phyloP scores from a whole-genome alignment of 2,888 invertebrate genomes.

The Parasteatoda lunata region DNA sequence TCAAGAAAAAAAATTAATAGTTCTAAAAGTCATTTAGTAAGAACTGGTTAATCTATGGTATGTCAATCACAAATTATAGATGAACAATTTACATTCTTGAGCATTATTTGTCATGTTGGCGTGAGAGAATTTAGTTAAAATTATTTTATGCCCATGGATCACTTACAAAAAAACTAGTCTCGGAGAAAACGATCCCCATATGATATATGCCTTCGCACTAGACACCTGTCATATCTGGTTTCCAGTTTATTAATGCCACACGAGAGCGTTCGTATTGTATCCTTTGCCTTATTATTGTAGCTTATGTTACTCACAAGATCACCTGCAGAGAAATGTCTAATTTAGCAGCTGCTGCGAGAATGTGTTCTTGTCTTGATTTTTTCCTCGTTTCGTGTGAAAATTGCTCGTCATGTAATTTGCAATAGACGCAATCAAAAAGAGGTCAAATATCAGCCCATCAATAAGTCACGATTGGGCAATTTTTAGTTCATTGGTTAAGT shows the following conservation, averaged over 20 bases:
- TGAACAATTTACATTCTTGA: background rate
- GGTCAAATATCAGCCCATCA: background rate
- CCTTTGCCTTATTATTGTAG: background rate
- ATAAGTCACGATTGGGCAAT: too few species aligned
- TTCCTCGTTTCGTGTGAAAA: background rate
- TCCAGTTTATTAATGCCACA: conserved; percentile 25
- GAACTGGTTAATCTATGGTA: too few species aligned
- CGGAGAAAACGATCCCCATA: conserved; percentile 12
- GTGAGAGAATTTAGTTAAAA: conserved; percentile 16
- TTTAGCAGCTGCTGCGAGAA: background rate
- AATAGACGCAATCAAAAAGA: background rate
- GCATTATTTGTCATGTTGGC: conserved; percentile 24
- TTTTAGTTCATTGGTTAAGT: too few species aligned
- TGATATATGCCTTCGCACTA: conserved; percentile 33
- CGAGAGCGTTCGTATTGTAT: background rate
- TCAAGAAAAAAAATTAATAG: too few species aligned
- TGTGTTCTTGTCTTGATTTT: background rate
- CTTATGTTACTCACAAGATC: background rate
- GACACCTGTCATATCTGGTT: conserved; percentile 61
- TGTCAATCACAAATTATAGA: too few species aligned
- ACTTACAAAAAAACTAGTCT: conserved; percentile 2
- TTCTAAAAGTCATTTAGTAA: too few species aligned
- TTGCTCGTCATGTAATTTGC: background rate
- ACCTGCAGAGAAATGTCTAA: conserved; percentile 4
- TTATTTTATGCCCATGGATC: conserved; percentile 16